A percentile compares a stretch with the other conserved stretches of the same genome.
phyloP scores from a whole-genome alignment of 2,113 vertebrate species.

The Cariama cristata region DNA sequence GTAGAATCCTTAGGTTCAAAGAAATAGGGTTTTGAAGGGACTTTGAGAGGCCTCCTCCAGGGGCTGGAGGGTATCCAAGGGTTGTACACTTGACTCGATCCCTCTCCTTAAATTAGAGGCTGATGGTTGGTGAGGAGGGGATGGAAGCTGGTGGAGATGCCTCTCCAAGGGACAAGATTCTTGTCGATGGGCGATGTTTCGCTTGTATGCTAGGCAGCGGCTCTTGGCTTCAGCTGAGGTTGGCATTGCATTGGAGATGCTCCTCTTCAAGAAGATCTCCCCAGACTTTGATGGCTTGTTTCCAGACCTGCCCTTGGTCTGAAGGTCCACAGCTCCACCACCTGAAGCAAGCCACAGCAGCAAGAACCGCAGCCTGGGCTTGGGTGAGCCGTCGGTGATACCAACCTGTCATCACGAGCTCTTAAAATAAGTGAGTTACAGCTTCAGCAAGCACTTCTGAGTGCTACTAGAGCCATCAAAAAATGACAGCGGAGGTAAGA shows the following conservation, averaged over 20 bases:
- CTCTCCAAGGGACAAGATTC: neutral
- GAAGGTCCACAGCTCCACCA: neutral
- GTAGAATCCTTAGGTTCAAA: neutral
- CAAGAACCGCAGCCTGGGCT: fast-evolving
- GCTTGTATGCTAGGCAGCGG: neutral
- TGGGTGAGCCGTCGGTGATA: fast-evolving
- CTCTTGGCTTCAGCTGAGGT: neutral
- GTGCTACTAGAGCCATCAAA: neutral
- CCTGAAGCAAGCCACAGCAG: neutral
- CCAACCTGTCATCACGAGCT: neutral
- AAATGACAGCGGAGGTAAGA: fast-evolving
- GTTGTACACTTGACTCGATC: neutral
- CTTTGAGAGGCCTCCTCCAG: neutral
- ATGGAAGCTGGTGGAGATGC: neutral
- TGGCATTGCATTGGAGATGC: fast-evolving
- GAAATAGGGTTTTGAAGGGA: neutral
- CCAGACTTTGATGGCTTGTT: neutral
- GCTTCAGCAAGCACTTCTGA: neutral
- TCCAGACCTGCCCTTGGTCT: neutral
- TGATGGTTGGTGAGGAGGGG: neutral
- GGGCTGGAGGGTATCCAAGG: neutral
- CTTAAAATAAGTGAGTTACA: neutral
- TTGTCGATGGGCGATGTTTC: fast-evolving
- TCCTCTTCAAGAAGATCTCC: neutral
- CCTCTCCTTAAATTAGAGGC: neutral